A percentile compares a stretch with the other conserved stretches of the same genome.
phyloP scores from a whole-genome alignment of 2,797 vertebrate genomes.

The Lacerta agilis region DNA sequence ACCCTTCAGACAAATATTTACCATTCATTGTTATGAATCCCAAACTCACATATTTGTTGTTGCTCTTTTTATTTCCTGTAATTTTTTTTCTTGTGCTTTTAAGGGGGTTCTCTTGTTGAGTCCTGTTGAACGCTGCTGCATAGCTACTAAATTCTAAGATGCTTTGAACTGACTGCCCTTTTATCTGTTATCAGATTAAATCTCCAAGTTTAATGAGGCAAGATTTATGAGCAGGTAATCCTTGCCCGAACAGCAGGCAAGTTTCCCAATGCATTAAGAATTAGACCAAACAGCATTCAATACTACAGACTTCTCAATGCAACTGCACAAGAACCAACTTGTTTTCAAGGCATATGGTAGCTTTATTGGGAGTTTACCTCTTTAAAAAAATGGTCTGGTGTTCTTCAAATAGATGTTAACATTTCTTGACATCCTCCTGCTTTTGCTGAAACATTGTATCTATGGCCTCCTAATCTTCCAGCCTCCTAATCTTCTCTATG shows the following conservation, averaged over 20 bases:
- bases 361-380: background rate
- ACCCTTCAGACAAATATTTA: no score
- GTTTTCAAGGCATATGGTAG: slow-evolving; percentile 29
- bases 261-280: slow-evolving; percentile 43
- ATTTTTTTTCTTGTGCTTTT: background rate
- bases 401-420: background rate
- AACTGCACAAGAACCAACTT: slow-evolving; percentile 35
- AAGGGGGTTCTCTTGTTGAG: background rate
- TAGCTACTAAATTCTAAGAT: background rate
- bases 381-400: background rate
- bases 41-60: background rate
- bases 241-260: slow-evolving; percentile 26
- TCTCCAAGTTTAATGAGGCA: slow-evolving; percentile 16
- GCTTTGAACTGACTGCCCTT: background rate
- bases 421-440: background rate
- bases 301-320: slow-evolving; percentile 33
- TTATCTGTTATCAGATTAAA: background rate
- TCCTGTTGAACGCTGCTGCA: background rate
- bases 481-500: background rate
- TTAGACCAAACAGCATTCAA: slow-evolving; percentile 54
- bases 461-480: background rate
- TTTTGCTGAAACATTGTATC: background rate
- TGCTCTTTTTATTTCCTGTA: background rate
- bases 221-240: slow-evolving; percentile 38
- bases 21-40: background rate